A percentile compares a stretch with the other conserved stretches of the same genome.
Conservation (phyloP, 2,888 invertebrate genomes). For the Siphonodentalium dalli region DNA sequence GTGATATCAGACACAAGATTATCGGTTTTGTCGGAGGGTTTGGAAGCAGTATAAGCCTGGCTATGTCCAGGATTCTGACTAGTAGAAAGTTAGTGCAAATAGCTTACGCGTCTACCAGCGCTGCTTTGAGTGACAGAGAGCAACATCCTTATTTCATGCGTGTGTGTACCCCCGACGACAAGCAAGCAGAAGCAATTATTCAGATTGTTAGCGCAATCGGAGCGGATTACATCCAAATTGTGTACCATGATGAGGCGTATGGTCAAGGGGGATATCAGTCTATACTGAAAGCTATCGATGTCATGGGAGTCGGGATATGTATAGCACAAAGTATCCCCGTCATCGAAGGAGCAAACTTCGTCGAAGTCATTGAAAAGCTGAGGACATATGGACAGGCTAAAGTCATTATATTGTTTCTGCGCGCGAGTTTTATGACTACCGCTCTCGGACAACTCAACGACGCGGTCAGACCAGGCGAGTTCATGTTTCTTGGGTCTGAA, state of each 20-base stretch:
- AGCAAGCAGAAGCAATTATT: constrained; percentile 28
- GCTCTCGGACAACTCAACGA: not conserved
- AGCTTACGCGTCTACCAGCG: constrained; percentile 26
- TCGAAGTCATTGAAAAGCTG: not conserved
- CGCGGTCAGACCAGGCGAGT: not conserved
- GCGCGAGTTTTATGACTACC: not conserved
- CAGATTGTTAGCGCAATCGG: constrained; percentile 19
- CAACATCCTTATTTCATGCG: constrained; percentile 29
- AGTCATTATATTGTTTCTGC: not conserved
- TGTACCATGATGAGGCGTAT: not conserved
- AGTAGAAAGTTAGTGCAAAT: constrained; percentile 22
- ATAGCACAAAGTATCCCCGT: not conserved
- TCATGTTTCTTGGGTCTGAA: not conserved
- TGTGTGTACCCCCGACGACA: constrained; percentile 29
- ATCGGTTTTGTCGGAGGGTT: constrained; percentile 28
- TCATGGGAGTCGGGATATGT: not conserved
- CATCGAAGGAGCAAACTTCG: not conserved
- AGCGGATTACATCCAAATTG: not conserved
- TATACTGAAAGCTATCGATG: not conserved
- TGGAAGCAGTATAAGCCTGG: constrained; percentile 25
- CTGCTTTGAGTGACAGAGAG: constrained; percentile 24
- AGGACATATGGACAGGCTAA: not conserved
- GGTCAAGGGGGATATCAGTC: not conserved
- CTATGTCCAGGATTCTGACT: constrained; percentile 18
- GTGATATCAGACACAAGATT: constrained; percentile 13